Evolutionary conservation across 2,113 vertebrate genomes (phyloP), one percentile per base, ranked within the genome.

Genomic region (Mixornis gularis): DNA sequence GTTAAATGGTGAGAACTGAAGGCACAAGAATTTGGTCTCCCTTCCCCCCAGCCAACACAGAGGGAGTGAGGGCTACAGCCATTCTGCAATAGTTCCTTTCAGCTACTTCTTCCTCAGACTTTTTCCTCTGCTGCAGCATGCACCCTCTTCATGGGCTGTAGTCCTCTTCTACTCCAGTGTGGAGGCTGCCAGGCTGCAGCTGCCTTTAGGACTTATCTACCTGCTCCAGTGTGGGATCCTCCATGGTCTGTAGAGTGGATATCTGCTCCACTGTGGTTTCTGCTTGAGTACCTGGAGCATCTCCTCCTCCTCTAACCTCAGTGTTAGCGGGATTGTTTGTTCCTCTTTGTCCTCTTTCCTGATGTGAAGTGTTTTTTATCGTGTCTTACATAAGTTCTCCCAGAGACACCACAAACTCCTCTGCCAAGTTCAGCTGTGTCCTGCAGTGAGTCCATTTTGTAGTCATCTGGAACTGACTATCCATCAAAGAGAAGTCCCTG

Each of bases 261-360:
- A 10, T 46, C 25, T 73, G 25, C 22, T 56, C 17, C 55, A 38
- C 34, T 49, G 25, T 27, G 10, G 12, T 63, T 13, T 72, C 13
- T 79, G 19, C 44, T 59, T 30, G 0, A 2, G 13, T 0, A 0
- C 13, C 51, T 65, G 36, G 11, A 79, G 6, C 12, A 66, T 13
- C 16, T 60, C 17, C 4, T 73, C 16, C 17, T 86, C 11, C 10
- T 66, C 36, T 24, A 66, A 49, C 13, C 43, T 56, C 25, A 11
- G 7, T 43, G 25, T 70, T 38, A 62, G 21, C 1, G 4, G 17
- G 51, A 44, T 24, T 83, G 12, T 17, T 51, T 91, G 27, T 53
- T 46, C 38, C 16, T 40, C 27, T 74, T 29, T 24, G 10, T 13
- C 7, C 6, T 6, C 32, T 62, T 66, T 16, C 29, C 8, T 63